A percentile compares a stretch with the other conserved stretches of the same genome.
Evolutionary conservation across 2,888 invertebrate species (phyloP).

Genomic region (Nasonia oneida): DNA sequence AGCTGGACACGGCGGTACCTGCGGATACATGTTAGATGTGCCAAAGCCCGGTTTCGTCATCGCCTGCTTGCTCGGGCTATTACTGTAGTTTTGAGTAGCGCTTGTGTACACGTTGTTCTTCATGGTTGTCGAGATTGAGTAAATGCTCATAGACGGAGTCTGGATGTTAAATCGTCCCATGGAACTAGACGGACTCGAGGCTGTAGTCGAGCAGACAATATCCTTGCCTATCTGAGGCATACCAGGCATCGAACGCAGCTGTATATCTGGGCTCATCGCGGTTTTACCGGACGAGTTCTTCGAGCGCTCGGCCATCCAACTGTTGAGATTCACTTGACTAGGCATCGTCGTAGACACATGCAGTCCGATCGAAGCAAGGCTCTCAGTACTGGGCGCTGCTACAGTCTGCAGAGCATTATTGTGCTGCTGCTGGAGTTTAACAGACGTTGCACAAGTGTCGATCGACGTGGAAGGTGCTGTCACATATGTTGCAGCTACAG

Average conservation of each 20-base stretch:
- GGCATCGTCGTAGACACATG: slow-evolving; percentile 70
- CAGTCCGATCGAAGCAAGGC: slow-evolving; percentile 67
- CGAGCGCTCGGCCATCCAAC: slow-evolving; percentile 46
- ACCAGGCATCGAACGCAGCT: slow-evolving; percentile 55
- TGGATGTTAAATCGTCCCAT: slow-evolving; percentile 69
- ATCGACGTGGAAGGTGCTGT: slow-evolving; percentile 41
- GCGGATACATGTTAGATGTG: slow-evolving; percentile 66
- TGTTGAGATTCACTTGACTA: slow-evolving; percentile 38
- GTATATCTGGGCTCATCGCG: slow-evolving; percentile 40
- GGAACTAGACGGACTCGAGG: slow-evolving; percentile 61
- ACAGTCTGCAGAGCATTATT: not conserved
- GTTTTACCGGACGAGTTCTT: slow-evolving; percentile 15
- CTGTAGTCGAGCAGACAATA: slow-evolving; percentile 58
- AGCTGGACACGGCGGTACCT: slow-evolving; percentile 76
- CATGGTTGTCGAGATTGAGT: slow-evolving; percentile 69
- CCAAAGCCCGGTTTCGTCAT: not conserved
- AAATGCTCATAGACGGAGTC: slow-evolving; percentile 72
- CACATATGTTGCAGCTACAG: slow-evolving; percentile 32
- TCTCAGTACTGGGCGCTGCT: slow-evolving; percentile 64
- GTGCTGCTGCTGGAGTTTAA: slow-evolving; percentile 13
- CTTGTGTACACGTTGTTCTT: slow-evolving; percentile 66
- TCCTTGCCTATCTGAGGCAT: slow-evolving; percentile 62
- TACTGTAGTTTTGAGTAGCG: slow-evolving; percentile 42
- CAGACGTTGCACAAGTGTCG: slow-evolving; percentile 12
- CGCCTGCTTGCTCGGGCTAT: slow-evolving; percentile 49